Base-by-base conservation (phyloP, 2,888 invertebrate species). In the Asteroscopus sphinx region DNA sequence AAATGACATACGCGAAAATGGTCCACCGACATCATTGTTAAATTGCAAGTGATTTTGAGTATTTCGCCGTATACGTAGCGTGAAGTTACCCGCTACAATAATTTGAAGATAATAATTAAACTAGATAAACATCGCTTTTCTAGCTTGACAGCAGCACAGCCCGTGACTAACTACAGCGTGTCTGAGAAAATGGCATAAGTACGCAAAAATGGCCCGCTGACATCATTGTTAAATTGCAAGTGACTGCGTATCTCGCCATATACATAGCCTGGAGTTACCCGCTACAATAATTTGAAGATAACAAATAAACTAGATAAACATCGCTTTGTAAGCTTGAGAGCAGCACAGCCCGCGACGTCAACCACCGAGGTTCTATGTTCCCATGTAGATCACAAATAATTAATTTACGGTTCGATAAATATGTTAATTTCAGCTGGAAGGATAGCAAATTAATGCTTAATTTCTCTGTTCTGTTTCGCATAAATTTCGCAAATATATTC, bases 391-490 rank as follows among this genome's bases (percentile, higher is more conserved):
- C 83, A 82, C 81, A 84, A 88, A 83, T 85, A 85, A 85, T 83
- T 77, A 85, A 86, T 83, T 83, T 75, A 82, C 83, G 85, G 86
- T 75, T 80, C 86, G 82, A 90, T 90, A 87, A 90, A 87, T 91
- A 92, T 92, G 90, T 80, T 87, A 91, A 92, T 91, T 86, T 81
- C 69, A 67, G 63, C 79, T 80, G 76, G 81, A 84, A 85, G 86
- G 85, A 87, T 83, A 84, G 80, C 82, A 88, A 90, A 89, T 90
- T 90, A 88, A 89, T 87, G 87, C 85, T 86, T 88, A 90, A 90
- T 90, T 88, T 87, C 82, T 83, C 80, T 84, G 83, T 88, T 89
- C 85, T 85, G 84, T 89, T 88, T 83, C 81, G 88, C 87, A 89
- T 90, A 90, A 89, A 88, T 89, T 90, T 77, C 41, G 68, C 79